Base-by-base conservation (phyloP, 2,113 vertebrate genomes). In the Dipodomys merriami region DNA sequence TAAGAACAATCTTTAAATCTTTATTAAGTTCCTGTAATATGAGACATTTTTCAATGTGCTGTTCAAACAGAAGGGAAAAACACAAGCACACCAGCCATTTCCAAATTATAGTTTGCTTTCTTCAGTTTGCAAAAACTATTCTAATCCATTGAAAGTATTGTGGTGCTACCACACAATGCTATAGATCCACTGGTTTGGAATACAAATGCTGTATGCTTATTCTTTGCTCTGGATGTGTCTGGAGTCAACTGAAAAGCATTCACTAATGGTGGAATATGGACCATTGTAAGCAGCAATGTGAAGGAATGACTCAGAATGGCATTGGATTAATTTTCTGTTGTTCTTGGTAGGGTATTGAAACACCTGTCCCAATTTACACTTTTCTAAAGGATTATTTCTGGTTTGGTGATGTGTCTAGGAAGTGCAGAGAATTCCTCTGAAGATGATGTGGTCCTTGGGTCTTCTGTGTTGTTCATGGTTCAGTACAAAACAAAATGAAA, bases 71-170 rank as follows among this genome's bases (percentile, higher is more conserved):
- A 81, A 78, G 60, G 44, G 62, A 87, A 91, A 67, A 49, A 91
- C 83, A 94, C 49, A 85, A 78, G 78, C 46, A 88, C 64, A 96
- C 90, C 81, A 95, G 64, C 81, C 49, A 64, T 93, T 93, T 89
- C 84, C 78, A 95, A 95, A 96, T 94, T 95, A 95, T 76, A 96
- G 91, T 91, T 94, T 93, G 87, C 72, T 78, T 88, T 88, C 89
- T 44, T 93, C 91, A 76, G 62, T 93, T 95, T 95, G 71, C 71
- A 86, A 72, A 91, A 79, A 18, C 53, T 57, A 57, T 16, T 57
- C 53, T 16, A 57, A 57, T 4, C 81, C 90, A 1, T 23, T 15
- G 25, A 91, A 73, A 95, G 96, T 95, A 94, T 81, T 49, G 27
- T 80, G 82, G 86, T 82, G 49, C 44, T 91, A 95, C 2, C n/a